A percentile compares a stretch with the other conserved stretches of the same genome.
Conservation (phyloP, 2,888 invertebrate species). For the Nesidiocoris tenuis region DNA sequence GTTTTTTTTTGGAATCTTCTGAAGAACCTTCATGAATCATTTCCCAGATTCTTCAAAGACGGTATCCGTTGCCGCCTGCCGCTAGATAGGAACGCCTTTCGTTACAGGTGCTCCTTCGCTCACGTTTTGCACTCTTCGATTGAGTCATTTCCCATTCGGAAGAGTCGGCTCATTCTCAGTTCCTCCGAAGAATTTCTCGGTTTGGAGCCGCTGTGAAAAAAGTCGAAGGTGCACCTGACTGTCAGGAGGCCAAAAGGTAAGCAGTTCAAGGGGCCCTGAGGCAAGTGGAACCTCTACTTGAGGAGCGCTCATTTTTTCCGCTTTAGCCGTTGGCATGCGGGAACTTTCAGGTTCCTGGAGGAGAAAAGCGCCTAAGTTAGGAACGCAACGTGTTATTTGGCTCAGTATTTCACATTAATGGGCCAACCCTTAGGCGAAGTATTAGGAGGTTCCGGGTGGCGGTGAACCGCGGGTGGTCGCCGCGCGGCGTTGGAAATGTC, state of each 20-base stretch:
- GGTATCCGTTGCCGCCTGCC: too few relatives aligned
- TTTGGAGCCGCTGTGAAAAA: too few relatives aligned
- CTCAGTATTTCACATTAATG: slow-evolving; percentile 39
- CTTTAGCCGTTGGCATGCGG: not conserved
- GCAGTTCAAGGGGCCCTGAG: not conserved
- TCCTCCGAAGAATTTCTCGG: too few relatives aligned
- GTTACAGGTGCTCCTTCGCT: too few relatives aligned
- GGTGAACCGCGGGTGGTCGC: not conserved
- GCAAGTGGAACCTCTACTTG: not conserved
- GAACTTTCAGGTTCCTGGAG: not conserved
- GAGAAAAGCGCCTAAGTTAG: not conserved
- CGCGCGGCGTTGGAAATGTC: not conserved
- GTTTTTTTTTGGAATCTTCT: too few relatives aligned
- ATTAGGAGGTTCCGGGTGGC: not conserved
- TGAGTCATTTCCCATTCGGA: too few relatives aligned
- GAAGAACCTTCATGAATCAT: too few relatives aligned
- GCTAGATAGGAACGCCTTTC: too few relatives aligned
- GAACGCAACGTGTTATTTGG: slow-evolving; percentile 35
- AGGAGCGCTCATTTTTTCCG: not conserved
- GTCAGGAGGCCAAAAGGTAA: too few relatives aligned
- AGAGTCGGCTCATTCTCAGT: too few relatives aligned
- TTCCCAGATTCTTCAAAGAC: too few relatives aligned
- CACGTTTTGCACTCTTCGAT: too few relatives aligned
- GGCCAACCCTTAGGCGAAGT: not conserved
- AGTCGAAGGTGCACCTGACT: not conserved